These are phyloP conservation scores for Desmophyllum pertusum DNA, from an alignment of 92 coral and sea anemone species.

Conservation along the genomic window DNA sequence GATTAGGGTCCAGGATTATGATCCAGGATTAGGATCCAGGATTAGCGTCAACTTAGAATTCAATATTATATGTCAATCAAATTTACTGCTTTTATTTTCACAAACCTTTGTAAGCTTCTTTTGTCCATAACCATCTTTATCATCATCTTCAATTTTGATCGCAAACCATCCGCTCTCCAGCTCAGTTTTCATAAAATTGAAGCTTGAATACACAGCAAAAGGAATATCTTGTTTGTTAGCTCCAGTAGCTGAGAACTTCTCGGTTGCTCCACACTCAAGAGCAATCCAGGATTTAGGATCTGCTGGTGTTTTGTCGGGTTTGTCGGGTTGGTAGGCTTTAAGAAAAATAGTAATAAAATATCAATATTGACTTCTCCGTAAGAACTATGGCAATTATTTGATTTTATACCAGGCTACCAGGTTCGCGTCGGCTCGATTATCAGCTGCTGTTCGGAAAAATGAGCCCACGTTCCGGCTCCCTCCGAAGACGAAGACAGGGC, in stretches of 20 bases:
- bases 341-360: background rate
- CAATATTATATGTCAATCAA: background rate
- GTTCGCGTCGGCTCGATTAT: no score
- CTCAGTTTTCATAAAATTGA: conserved; percentile 67
- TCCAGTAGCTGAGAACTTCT: conserved; percentile 78
- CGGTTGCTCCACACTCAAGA: conserved; percentile 84
- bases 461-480: no score
- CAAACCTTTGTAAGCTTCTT: conserved; percentile 64
- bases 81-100: background rate
- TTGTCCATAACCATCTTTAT: conserved; percentile 53
- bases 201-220: conserved; percentile 55
- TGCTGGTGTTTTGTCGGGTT: conserved; percentile 76
- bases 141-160: conserved; percentile 72
- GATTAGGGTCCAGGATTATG: no score
- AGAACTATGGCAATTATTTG: no score
- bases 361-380: no score
- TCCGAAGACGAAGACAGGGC: no score
- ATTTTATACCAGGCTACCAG: no score
- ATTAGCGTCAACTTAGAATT: no score
- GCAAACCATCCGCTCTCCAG: conserved; percentile 93
- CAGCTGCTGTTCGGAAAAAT: no score
- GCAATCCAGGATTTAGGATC: conserved; percentile 80
- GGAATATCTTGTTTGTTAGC: conserved; percentile 63
- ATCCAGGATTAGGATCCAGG: no score
- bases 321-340: conserved; percentile 58